Conservation (phyloP, 92 coral and sea anemone species). For the Bergia sp. region DNA sequence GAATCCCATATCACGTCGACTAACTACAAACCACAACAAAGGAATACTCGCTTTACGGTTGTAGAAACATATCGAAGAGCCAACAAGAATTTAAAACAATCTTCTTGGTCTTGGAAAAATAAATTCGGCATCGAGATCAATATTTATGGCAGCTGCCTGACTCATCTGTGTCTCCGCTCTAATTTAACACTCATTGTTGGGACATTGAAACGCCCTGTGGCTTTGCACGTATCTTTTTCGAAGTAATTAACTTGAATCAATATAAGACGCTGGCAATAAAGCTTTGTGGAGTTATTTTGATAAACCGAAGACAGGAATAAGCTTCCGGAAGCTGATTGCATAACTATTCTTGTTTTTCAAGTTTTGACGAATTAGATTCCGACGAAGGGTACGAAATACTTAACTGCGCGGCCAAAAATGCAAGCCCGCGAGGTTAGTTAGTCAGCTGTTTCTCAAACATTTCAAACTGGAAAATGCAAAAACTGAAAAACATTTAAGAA, state of each 20-base stretch:
- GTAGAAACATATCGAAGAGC: neutral
- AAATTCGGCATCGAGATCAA: neutral
- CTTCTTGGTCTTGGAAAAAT: neutral
- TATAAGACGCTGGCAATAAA: neutral
- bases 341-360: neutral
- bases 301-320: neutral
- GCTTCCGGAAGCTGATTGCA: constrained; percentile 31
- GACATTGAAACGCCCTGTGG: constrained; percentile 1
- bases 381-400: neutral
- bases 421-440: constrained; percentile 34
- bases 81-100: constrained; percentile 11
- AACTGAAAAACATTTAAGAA: neutral
- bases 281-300: constrained; percentile 3
- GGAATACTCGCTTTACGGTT: neutral
- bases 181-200: constrained; percentile 35
- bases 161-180: constrained; percentile 2
- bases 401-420: neutral
- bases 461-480: neutral
- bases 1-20: neutral
- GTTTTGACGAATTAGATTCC: constrained; percentile 1
- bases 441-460: constrained; percentile 31
- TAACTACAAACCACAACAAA: neutral
- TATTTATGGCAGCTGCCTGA: constrained; percentile 20
- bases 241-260: constrained; percentile 32
- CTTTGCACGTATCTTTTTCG: constrained; percentile 22